These are phyloP conservation scores for Megaleporinus macrocephalus DNA, from an alignment of 2,113 vertebrate species.

Conservation along the genomic window DNA sequence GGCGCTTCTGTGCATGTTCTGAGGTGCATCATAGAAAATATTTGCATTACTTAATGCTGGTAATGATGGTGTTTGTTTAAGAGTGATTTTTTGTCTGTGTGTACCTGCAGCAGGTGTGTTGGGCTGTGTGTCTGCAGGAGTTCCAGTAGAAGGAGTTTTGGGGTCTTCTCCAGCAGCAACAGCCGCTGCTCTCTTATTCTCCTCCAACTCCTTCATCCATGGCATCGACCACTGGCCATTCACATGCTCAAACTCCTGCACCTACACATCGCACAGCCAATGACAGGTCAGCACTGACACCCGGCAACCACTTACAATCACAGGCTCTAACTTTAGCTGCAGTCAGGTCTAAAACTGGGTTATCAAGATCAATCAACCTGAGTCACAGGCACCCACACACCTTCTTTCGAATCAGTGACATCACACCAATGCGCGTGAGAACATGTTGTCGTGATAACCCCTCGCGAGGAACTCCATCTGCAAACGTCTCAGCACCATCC, in stretches of 20 bases:
- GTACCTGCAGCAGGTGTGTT: constrained; percentile 90
- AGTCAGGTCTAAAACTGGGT: too few species aligned
- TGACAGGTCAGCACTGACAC: background rate
- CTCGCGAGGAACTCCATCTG: constrained; percentile 95
- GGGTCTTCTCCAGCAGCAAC: constrained; percentile 81
- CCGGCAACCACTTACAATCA: background rate
- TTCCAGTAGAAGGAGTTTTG: constrained; percentile 88
- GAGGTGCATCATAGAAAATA: background rate
- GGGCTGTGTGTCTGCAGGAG: constrained; percentile 94
- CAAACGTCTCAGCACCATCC: constrained; percentile 96
- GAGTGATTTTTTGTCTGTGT: background rate
- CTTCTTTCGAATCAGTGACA: constrained; percentile 99
- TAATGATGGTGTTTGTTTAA: background rate
- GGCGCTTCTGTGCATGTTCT: background rate
- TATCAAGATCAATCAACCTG: background rate
- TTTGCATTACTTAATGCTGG: background rate
- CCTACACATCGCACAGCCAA: constrained; percentile 73
- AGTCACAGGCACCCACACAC: constrained; percentile 60
- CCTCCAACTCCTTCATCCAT: constrained; percentile 94
- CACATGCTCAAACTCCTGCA: constrained; percentile 98
- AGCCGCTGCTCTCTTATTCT: constrained; percentile 89
- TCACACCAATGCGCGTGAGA: constrained; percentile 96
- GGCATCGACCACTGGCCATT: constrained; percentile 99
- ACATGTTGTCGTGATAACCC: constrained; percentile 96
- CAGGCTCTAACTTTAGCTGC: too few species aligned